Base-by-base conservation (phyloP, 2,888 invertebrate species). In the Epistrophe eligans region DNA sequence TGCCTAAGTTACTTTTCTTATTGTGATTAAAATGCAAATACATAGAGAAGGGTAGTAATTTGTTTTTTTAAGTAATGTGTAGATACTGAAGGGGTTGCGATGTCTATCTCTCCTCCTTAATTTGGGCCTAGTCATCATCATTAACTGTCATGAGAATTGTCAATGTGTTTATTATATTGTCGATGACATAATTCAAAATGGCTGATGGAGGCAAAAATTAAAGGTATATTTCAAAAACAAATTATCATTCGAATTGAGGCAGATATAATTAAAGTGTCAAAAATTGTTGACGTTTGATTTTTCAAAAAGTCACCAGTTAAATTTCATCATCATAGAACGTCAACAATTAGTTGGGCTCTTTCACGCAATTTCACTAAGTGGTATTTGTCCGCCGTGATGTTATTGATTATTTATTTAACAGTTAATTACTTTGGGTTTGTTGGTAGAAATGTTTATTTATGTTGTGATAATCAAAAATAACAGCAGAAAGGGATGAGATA, bases 351-450 rank as follows among this genome's bases (percentile, higher is more conserved):
- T 48, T 48, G 64, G 64, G 62, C 45, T 72, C 40, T 72, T 43
- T 66, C 48, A 67, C 52, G 72, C 67, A 67, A 73, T 81, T 81
- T 38, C 40, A 60, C 72, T 81, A 84, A 84, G 84, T 82, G 82
- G 50, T 72, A 50, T 77, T 82, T 77, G 77, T 82, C 43, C 67
- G 58, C 60, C 55, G 71, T 60, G 80, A 40, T 62, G 35, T 40
- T 81, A 77, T 84, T 81, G 77, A 84, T 77, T 77, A 77, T 81
- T 84, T 72, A 77, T 81, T 81, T 55, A 77, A 57, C 72, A 57
- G 60, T 80, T 84, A 77, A 84, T 84, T 84, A 73, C 81, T 73
- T 62, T 60, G 58, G 38, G 77, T 62, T 62, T 62, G 40, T 81
- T 74, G 9, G 32, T 48, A 67, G 55, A 70, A 24, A 73, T 70